Evolutionary conservation across 2,888 invertebrate species (phyloP).

Genomic region (Opisthograptis luteolata): DNA sequence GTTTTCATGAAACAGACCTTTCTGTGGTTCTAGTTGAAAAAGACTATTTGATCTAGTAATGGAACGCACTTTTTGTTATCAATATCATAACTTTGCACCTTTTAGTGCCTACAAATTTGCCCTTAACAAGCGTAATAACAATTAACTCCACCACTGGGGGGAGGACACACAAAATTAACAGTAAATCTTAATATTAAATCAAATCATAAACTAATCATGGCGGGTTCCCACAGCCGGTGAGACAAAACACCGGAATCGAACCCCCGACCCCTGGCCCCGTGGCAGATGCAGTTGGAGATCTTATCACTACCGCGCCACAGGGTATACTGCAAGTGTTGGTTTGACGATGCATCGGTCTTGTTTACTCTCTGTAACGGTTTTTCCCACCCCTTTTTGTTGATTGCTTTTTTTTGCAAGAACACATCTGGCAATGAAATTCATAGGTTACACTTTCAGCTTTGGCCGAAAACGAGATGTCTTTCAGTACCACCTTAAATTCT

Average conservation of each 20-base stretch:
- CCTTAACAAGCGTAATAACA: not conserved
- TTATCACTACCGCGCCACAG: constrained; percentile 68
- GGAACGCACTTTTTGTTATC: too few relatives aligned
- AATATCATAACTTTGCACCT: not conserved
- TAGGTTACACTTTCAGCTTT: not conserved
- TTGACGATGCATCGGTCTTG: constrained; percentile 67
- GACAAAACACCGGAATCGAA: constrained; percentile 75
- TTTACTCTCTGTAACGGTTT: constrained; percentile 76
- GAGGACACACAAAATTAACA: constrained; percentile 40
- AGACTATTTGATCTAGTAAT: not conserved
- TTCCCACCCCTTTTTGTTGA: constrained; percentile 55
- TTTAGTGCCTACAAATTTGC: not conserved
- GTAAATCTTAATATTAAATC: constrained; percentile 57
- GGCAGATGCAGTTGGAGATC: constrained; percentile 79
- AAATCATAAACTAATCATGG: constrained; percentile 75
- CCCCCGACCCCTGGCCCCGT: constrained; percentile 60
- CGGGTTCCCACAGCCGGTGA: constrained; percentile 70
- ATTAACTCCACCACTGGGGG: constrained; percentile 29
- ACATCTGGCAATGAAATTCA: not conserved
- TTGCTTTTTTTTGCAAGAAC: constrained; percentile 9
- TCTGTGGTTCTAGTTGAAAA: not conserved
- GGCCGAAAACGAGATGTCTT: constrained; percentile 76
- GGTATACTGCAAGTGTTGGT: constrained; percentile 71
- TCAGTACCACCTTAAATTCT: constrained; percentile 49
- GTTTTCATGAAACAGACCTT: not conserved